Percentiles rank a stretch among this genome's conserved stretches.
Evolutionary conservation across 2,113 vertebrate genomes (phyloP).

Genomic region (Proteles cristata): DNA sequence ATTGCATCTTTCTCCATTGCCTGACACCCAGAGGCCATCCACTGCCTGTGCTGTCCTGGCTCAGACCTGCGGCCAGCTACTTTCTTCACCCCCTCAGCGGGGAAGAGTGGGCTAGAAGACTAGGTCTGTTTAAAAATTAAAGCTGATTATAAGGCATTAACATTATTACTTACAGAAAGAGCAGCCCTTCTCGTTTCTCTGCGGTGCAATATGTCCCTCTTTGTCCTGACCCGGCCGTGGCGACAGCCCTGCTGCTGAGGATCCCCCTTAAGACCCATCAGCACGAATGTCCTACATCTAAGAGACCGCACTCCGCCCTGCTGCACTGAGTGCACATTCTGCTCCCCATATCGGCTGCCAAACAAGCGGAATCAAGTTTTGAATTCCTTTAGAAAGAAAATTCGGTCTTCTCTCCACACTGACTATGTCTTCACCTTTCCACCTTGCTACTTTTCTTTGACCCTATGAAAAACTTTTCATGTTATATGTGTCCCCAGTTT

Average conservation of each 20-base stretch:
- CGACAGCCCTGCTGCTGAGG: neutral
- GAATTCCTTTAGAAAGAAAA: neutral
- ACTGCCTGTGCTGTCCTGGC: constrained; percentile 59
- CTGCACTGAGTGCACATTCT: neutral
- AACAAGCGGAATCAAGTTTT: neutral
- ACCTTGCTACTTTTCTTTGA: neutral
- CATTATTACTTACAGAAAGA: constrained; percentile 77
- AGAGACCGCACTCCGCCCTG: neutral
- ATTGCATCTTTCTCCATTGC: constrained; percentile 77
- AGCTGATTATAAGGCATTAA: constrained; percentile 85
- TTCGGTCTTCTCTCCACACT: neutral
- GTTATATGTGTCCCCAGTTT: neutral
- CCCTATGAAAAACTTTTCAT: neutral
- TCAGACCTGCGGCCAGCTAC: constrained; percentile 72
- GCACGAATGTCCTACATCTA: neutral
- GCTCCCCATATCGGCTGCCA: neutral
- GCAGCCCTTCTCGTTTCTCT: constrained; percentile 55
- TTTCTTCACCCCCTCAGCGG: constrained; percentile 79
- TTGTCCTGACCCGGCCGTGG: constrained; percentile 35
- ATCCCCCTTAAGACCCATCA: constrained; percentile 45
- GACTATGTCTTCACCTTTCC: neutral
- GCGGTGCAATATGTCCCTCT: constrained; percentile 71
- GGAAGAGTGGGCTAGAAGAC: constrained; percentile 77
- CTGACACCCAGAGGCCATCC: constrained; percentile 87
- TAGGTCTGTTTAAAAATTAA: constrained; percentile 86